Evolutionary conservation across 2,797 vertebrate species (phyloP).

Genomic region (Amazona finschi): DNA sequence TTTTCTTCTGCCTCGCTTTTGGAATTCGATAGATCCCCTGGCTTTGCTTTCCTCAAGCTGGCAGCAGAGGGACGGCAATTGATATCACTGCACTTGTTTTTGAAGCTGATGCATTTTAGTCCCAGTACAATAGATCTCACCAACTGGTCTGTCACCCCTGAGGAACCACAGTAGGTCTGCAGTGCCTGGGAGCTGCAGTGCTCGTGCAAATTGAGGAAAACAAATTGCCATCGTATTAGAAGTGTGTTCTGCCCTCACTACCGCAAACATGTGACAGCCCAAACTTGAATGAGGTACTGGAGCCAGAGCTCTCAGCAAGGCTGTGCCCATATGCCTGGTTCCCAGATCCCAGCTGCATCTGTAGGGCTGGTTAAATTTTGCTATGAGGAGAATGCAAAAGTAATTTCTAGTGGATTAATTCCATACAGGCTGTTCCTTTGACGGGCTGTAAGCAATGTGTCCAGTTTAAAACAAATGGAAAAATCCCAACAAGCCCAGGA

Average conservation of each 20-base stretch:
- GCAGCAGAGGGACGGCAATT: neutral
- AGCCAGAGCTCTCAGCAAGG: neutral
- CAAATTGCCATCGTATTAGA: neutral
- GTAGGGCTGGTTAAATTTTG: neutral
- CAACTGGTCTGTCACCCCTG: neutral
- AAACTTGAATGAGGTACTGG: neutral
- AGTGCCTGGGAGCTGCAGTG: neutral
- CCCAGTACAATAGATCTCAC: neutral
- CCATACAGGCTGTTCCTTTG: neutral
- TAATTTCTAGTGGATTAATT: slow-evolving; percentile 28
- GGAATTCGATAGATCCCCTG: neutral
- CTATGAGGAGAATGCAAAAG: neutral
- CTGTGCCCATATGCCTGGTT: neutral
- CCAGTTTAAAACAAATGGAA: neutral
- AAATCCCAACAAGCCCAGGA: neutral
- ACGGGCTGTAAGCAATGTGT: neutral
- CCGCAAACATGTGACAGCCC: neutral
- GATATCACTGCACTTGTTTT: neutral
- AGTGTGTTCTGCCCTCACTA: neutral
- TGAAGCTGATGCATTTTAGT: neutral
- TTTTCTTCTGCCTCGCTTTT: neutral
- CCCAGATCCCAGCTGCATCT: neutral
- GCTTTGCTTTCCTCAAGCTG: neutral
- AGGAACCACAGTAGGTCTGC: neutral
- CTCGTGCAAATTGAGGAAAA: neutral